Conservation (phyloP, 2,113 vertebrate species). For the Lepus americanus region DNA sequence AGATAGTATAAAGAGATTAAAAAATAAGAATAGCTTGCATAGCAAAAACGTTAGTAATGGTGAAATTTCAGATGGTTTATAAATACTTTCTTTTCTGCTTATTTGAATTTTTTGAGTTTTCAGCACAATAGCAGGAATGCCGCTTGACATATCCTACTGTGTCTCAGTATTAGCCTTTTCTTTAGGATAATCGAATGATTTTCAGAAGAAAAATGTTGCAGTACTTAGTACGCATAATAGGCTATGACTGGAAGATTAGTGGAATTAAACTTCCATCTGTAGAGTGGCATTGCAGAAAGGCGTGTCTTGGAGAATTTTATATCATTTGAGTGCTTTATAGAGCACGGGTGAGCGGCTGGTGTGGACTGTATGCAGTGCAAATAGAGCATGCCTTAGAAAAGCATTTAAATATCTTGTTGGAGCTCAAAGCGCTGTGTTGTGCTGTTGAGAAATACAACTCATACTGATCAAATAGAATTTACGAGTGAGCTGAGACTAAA, state of each 20-base stretch:
- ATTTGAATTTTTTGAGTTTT: not conserved
- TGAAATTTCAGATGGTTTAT: not conserved
- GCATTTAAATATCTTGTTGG: not conserved
- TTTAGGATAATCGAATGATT: constrained; percentile 13
- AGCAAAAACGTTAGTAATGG: not conserved
- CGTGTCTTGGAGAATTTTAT: not conserved
- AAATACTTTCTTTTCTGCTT: not conserved
- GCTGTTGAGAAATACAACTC: not conserved
- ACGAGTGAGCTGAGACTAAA: not conserved
- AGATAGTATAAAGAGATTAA: not conserved
- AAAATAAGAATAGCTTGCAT: not conserved
- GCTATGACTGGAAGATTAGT: not conserved
- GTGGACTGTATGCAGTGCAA: not conserved
- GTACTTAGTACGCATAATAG: not conserved
- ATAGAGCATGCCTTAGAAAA: not conserved
- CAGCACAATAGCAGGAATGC: not conserved
- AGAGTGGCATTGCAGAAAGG: too few relatives aligned
- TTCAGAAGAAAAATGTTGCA: not conserved
- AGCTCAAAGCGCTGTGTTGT: not conserved
- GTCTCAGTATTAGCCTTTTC: not conserved
- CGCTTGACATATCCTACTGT: not conserved
- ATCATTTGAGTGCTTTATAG: not conserved
- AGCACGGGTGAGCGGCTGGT: not conserved
- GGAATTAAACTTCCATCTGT: not conserved
- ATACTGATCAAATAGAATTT: not conserved